Evolutionary conservation across 2,797 vertebrate genomes (phyloP), one percentile per base, ranked within the genome.

Genomic region (Lophius americanus): DNA sequence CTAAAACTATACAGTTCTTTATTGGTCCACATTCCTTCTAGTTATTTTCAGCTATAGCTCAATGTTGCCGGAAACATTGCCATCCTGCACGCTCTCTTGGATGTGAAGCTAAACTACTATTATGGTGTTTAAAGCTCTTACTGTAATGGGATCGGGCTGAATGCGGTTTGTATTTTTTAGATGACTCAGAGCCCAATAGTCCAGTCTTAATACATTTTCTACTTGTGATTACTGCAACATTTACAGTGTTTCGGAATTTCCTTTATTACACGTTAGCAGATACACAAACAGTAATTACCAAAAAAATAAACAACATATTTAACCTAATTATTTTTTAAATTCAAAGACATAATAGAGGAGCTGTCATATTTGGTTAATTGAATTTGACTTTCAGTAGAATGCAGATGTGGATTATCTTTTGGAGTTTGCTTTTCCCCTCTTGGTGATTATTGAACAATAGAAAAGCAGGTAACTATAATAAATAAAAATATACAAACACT

Each of bases 151-250:
- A 44, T 46, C 39, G 60, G 47, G 38, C 64, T 14, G 37, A 32
- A 33, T 9, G 4, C 47, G n/a, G 10, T 57, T 53, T 50, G 3
- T 41, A 9, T 41, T 64, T 64, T 23, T 33, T n/a, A 33, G 10
- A 6, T 49, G 12, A 60, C 7, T 11, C 51, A 32, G 47, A 50
- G 48, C 23, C 37, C 4, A 9, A 9, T 10, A 9, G 9, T 42
- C 3, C 41, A 42, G 41, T 42, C 9, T 42, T 42, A 42, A 42
- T 42, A 42, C 10, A 41, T 6, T 7, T 42, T 23, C 23, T 8
- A 41, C 8, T 46, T 46, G 44, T 48, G 54, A 58, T 50, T 59
- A 53, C 14, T 65, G 48, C 38, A 70, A 42, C 42, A 46, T 14
- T 6, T n/a, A 3, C 6, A 3, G 10, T 43, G 35, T 23, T 42